Evolutionary conservation across 2,797 vertebrate species (phyloP).

Genomic region (Danio jaintianensis): DNA sequence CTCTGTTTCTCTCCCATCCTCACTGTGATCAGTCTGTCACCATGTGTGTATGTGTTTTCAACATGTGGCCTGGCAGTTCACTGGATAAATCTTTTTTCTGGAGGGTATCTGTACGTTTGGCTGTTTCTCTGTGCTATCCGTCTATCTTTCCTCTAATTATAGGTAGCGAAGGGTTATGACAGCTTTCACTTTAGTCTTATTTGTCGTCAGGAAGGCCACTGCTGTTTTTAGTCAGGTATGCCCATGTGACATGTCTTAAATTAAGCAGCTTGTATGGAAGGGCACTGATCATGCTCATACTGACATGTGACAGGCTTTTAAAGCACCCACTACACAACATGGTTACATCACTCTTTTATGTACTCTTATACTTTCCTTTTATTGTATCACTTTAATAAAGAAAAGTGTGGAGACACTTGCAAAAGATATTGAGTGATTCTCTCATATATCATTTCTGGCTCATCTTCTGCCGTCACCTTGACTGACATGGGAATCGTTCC

Average conservation of each 20-base stretch:
- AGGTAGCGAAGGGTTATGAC: slow-evolving; percentile 38
- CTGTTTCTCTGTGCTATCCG: background rate
- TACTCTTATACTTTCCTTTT: background rate
- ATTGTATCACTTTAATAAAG: background rate
- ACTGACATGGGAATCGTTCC: background rate
- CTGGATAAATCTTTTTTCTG: slow-evolving; percentile 1
- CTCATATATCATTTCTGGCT: background rate
- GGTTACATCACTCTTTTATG: background rate
- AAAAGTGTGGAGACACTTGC: background rate
- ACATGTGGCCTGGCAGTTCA: slow-evolving; percentile 27
- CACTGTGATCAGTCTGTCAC: slow-evolving; percentile 33
- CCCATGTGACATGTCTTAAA: slow-evolving; percentile 71
- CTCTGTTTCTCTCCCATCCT: slow-evolving; percentile 14
- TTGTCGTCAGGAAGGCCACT: slow-evolving; percentile 57
- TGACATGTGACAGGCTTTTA: background rate
- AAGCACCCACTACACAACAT: background rate
- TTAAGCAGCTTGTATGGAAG: slow-evolving; percentile 65
- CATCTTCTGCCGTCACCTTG: background rate
- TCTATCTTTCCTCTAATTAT: slow-evolving; percentile 44
- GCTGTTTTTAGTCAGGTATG: slow-evolving; percentile 75
- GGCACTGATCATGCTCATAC: slow-evolving; percentile 25
- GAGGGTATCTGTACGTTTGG: background rate
- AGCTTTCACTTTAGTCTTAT: slow-evolving; percentile 10
- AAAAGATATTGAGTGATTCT: background rate
- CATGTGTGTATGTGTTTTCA: slow-evolving; percentile 18